A percentile compares a stretch with the other conserved stretches of the same genome.
phyloP scores from a whole-genome alignment of 2,797 vertebrate genomes.

The Vespertilio murinus region DNA sequence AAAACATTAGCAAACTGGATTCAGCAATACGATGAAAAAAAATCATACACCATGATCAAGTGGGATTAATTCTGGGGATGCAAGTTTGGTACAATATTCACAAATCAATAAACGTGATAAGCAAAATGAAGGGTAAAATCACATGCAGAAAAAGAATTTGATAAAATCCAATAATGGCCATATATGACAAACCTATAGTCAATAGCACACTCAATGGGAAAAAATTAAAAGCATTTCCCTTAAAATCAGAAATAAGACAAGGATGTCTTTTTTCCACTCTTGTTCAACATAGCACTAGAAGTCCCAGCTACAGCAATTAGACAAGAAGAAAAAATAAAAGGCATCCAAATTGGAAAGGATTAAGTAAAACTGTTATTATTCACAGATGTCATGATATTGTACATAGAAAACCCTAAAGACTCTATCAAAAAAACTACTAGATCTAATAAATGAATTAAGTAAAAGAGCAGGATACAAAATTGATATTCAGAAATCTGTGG shows the following conservation, averaged over 20 bases:
- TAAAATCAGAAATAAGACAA: neutral
- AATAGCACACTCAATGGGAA: neutral
- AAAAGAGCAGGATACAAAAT: neutral
- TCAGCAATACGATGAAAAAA: neutral
- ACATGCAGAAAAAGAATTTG: neutral
- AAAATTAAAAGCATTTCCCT: neutral
- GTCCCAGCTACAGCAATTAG: neutral
- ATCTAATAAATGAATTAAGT: neutral
- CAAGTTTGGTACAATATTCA: neutral
- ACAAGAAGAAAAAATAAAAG: neutral
- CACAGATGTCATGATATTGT: neutral
- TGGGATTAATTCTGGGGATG: neutral
- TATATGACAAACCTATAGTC: neutral
- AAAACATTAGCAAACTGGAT: neutral
- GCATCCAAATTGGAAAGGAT: neutral
- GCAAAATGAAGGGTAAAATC: neutral
- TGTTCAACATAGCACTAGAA: neutral
- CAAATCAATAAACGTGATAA: neutral
- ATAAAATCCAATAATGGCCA: neutral
- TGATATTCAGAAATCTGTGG: neutral
- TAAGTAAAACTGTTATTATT: neutral
- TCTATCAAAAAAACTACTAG: neutral
- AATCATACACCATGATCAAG: neutral
- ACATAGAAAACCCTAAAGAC: neutral
- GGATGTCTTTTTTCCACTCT: neutral